Evolutionary conservation across 2,888 invertebrate genomes (phyloP).

Genomic region (Mesorhabditis belari): DNA sequence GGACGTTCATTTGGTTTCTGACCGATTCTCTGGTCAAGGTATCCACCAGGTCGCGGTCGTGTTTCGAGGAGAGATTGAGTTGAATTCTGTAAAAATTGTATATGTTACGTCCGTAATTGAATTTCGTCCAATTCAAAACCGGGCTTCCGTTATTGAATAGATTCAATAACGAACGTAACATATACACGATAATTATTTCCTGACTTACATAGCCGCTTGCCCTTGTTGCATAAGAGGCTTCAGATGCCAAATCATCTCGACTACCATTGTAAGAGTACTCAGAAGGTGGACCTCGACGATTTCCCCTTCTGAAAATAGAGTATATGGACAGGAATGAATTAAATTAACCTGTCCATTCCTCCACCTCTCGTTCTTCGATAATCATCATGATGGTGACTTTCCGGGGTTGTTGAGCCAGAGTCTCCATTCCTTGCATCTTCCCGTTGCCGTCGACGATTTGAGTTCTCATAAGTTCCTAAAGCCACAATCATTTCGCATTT

Average conservation of each 20-base stretch:
- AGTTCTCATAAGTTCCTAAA: neutral
- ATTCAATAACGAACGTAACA: too few species aligned
- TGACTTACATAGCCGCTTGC: neutral
- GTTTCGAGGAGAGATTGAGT: conserved; percentile 35
- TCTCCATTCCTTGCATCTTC: neutral
- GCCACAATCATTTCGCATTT: neutral
- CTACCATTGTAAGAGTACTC: neutral
- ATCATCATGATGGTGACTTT: too few species aligned
- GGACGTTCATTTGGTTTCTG: conserved; percentile 1
- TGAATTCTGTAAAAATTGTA: conserved; percentile 34
- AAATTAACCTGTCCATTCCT: neutral
- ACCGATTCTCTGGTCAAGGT: conserved; percentile 12
- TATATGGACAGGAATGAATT: too few species aligned
- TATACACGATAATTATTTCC: too few species aligned
- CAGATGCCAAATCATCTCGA: neutral
- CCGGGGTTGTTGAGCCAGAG: neutral
- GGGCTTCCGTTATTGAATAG: too few species aligned
- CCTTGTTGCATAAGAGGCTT: neutral
- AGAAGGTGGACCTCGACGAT: neutral
- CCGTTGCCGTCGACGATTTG: neutral
- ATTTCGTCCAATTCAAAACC: too few species aligned
- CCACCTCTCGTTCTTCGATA: too few species aligned
- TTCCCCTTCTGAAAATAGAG: too few species aligned
- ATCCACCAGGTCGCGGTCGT: conserved; percentile 23
- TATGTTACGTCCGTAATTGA: too few species aligned